Conservation (phyloP, 2,113 vertebrate species). For the Cynoglossus semilaevis region DNA sequence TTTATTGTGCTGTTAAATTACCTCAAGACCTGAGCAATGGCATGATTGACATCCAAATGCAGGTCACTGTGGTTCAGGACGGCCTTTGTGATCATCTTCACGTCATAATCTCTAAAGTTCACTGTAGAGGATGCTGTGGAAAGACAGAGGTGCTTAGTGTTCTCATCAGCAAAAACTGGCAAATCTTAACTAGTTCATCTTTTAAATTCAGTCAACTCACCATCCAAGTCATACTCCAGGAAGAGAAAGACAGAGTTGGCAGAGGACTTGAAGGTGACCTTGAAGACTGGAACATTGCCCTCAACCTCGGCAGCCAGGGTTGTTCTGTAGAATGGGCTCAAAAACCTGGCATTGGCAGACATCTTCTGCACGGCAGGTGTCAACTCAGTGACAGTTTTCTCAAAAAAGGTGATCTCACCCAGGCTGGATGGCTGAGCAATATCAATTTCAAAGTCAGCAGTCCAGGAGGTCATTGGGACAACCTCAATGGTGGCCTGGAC, state of each 20-base stretch:
- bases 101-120: conserved; percentile 57
- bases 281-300: conserved; percentile 71
- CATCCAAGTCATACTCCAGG: conserved; percentile 64
- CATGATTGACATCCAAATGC: conserved; percentile 73
- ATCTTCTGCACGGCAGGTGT: conserved; percentile 77
- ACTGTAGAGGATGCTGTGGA: conserved; percentile 75
- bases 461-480: conserved; percentile 64
- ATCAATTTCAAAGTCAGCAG: conserved; percentile 75
- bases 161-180: not conserved
- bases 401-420: conserved; percentile 71
- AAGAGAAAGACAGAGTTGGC: conserved; percentile 76
- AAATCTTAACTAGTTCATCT: not conserved
- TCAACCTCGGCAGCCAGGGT: conserved; percentile 73
- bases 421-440: conserved; percentile 77
- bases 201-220: conserved; percentile 73
- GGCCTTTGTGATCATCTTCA: conserved; percentile 61
- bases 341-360: conserved; percentile 69
- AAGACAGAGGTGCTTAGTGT: conserved; percentile 1
- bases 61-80: conserved; percentile 81
- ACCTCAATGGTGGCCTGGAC: conserved; percentile 80
- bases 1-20: conserved; percentile 59
- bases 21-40: conserved; percentile 62
- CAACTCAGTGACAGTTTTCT: conserved; percentile 71
- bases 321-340: conserved; percentile 83
- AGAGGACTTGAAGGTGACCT: conserved; percentile 78